Base-by-base conservation (phyloP, 2,888 invertebrate genomes). In the Belgica antarctica region DNA sequence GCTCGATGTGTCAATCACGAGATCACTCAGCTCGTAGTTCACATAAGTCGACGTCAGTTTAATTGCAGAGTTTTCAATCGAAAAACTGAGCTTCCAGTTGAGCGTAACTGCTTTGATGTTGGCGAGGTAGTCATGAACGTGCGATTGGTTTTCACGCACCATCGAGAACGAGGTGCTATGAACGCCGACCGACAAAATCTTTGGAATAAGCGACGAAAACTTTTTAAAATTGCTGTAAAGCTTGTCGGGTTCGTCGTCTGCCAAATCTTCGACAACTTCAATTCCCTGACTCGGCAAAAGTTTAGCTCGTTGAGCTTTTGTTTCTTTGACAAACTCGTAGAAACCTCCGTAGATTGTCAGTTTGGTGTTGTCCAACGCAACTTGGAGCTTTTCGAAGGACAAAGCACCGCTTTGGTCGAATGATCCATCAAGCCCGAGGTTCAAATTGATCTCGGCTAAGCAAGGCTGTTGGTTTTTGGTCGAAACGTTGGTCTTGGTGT, bases 391-490 rank as follows among this genome's bases (percentile, higher is more conserved):
- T 80, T 92, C 91, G 47, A 92, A 87, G 73, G 90, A 89, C n/a
- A 92, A 80, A n/a, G 91, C 90, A 2, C 89, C 90, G 75, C 90
- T 89, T 4, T 90, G 91, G 73, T 89, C 87, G 8, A 93, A 82
- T 1, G 89, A 89, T 0, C 90, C 89, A 78, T 92, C 92, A 72
- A 90, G 79, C 0, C 87, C 83, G 41, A 92, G 83, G 65, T 88
- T 88, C 74, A 90, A 90, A 62, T 86, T 85, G 1, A 89, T 83
- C 76, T 91, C 89, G 0, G 86, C 89, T 59, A 92, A 79, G 74
- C 87, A 86, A 5, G 87, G 86, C n/a, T 86, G 84, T 3, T 82
- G 82, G 74, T 83, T 82, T 71, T 79, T 80, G 1, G 73, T 59
- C 19, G 57, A 34, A 52, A 47, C 28, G 7, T 5, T 47, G 2